These are phyloP conservation scores for Halichoerus grypus DNA, from an alignment of 2,113 vertebrate genomes.

Conservation along the genomic window DNA sequence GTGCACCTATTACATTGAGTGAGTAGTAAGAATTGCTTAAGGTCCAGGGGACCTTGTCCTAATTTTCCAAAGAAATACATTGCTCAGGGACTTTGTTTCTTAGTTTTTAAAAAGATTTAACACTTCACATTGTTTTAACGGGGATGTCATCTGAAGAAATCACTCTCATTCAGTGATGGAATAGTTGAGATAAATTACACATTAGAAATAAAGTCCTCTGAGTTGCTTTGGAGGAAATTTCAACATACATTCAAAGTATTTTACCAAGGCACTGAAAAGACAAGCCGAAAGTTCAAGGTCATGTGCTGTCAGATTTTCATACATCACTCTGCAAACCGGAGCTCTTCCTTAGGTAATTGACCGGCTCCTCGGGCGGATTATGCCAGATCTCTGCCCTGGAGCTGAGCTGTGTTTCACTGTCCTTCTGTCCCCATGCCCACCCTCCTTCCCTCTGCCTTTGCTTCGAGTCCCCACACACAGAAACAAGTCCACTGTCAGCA, in stretches of 20 bases:
- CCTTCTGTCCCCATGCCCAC: neutral
- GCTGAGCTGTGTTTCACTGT: neutral
- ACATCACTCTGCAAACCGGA: neutral
- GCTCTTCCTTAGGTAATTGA: neutral
- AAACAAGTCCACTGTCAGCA: neutral
- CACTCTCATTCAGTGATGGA: neutral
- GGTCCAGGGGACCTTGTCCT: constrained; percentile 4
- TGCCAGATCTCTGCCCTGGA: neutral
- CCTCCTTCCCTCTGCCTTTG: neutral
- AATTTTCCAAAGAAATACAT: constrained; percentile 53
- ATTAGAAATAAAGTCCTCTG: constrained; percentile 13
- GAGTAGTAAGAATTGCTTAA: constrained; percentile 43
- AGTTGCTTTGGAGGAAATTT: constrained; percentile 9
- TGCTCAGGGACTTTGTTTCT: constrained; percentile 21
- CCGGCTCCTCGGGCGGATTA: neutral
- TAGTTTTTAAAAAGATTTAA: neutral
- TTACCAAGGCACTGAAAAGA: constrained; percentile 14
- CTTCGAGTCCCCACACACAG: neutral
- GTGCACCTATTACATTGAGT: neutral
- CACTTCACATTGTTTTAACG: neutral
- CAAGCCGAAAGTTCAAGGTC: constrained; percentile 44
- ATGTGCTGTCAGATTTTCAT: neutral
- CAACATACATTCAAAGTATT: neutral
- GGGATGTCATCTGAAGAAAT: neutral
- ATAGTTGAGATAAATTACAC: neutral